These are phyloP conservation scores for Ailuropoda melanoleuca DNA, from an alignment of 2,113 vertebrate genomes.

Conservation along the genomic window DNA sequence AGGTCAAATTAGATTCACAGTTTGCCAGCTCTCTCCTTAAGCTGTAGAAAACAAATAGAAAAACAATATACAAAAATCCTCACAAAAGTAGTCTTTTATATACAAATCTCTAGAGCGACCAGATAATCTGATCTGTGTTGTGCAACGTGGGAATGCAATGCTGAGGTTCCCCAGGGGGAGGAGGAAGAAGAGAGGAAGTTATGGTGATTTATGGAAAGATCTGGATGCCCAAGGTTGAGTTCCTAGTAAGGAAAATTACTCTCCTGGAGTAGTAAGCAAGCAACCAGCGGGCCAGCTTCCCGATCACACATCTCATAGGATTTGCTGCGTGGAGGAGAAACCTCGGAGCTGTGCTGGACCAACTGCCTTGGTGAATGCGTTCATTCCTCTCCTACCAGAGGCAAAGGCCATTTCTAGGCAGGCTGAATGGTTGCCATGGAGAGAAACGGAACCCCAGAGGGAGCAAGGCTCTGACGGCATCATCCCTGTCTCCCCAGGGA, in stretches of 20 bases:
- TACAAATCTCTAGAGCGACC: conserved; percentile 75
- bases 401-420: conserved; percentile 35
- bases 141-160: conserved; percentile 46
- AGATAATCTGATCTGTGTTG: conserved; percentile 57
- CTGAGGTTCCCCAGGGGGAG: background rate
- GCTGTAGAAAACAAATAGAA: conserved; percentile 77
- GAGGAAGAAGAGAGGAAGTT: background rate
- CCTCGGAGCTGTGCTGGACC: background rate
- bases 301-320: background rate
- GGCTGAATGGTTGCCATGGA: background rate
- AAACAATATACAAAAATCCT: conserved; percentile 77
- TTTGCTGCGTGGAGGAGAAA: background rate
- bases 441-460: background rate
- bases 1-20: conserved; percentile 69
- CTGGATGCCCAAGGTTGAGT: background rate
- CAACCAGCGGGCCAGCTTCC: background rate
- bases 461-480: background rate
- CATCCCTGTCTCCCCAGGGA: background rate
- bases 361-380: background rate
- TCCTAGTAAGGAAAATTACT: background rate
- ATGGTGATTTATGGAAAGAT: conserved; percentile 6
- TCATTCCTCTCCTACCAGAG: background rate
- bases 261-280: background rate
- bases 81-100: conserved; percentile 74
- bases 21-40: conserved; percentile 70